These are phyloP conservation scores for Cirrhinus molitorella DNA, from an alignment of 2,797 vertebrate species.

Conservation along the genomic window DNA sequence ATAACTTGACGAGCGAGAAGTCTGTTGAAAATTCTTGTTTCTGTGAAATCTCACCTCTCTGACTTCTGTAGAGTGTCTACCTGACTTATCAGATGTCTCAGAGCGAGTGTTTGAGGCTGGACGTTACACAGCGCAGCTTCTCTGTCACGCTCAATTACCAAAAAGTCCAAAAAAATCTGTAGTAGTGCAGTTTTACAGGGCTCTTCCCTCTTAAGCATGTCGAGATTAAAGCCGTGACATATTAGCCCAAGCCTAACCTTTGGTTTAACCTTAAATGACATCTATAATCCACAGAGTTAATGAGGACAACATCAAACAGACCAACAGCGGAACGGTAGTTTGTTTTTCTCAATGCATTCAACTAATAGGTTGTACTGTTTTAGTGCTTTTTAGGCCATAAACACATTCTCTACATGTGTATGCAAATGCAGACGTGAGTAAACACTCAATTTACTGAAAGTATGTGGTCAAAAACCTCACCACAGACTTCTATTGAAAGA, in stretches of 20 bases:
- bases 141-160: conserved; percentile 19
- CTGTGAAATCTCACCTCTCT: conserved; percentile 15
- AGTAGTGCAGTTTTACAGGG: conserved; percentile 12
- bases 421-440: background rate
- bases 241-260: conserved; percentile 35
- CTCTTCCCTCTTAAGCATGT: conserved; percentile 32
- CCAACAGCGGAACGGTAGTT: background rate
- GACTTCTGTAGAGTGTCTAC: conserved; percentile 24
- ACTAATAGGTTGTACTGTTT: background rate
- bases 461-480: conserved; percentile 5
- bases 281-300: conserved; percentile 26
- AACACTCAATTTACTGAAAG: background rate
- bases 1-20: background rate
- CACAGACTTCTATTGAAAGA: background rate
- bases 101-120: background rate
- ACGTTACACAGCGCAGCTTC: conserved; percentile 16
- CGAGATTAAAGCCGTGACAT: conserved; percentile 44
- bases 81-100: conserved; percentile 33
- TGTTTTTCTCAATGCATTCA: background rate
- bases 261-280: conserved; percentile 31
- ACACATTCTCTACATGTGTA: background rate
- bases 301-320: conserved; percentile 31
- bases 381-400: background rate
- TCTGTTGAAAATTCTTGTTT: conserved; percentile 8
- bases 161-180: background rate